phyloP scores from a whole-genome alignment of 2,113 vertebrate species.

The Gnathonemus echidnorhynchus region DNA sequence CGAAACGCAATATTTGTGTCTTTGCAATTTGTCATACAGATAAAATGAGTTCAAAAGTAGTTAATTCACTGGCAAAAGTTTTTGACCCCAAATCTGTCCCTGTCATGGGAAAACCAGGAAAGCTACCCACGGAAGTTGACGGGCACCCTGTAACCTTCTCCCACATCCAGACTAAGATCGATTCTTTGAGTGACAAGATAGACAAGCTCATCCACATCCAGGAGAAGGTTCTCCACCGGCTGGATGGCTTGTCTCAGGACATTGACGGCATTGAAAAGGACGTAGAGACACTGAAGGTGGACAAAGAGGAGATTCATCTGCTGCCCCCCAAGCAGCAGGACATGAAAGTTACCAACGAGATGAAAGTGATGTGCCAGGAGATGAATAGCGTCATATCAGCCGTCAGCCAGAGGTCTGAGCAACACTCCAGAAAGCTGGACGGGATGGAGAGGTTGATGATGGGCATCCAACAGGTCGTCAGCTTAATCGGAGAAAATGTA shows the following conservation, averaged over 20 bases:
- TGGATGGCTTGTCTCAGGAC: constrained; percentile 73
- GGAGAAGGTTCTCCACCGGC: constrained; percentile 69
- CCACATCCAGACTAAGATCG: constrained; percentile 67
- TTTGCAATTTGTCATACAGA: constrained; percentile 31
- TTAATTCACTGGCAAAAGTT: constrained; percentile 55
- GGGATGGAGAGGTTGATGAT: constrained; percentile 74
- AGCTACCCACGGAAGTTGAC: constrained; percentile 13
- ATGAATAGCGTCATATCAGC: constrained; percentile 70
- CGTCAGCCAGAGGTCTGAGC: constrained; percentile 70
- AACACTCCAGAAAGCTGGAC: constrained; percentile 74
- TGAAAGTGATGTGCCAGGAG: constrained; percentile 67
- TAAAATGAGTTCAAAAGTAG: constrained; percentile 54
- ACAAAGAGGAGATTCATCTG: constrained; percentile 58
- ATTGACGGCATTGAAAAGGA: constrained; percentile 67
- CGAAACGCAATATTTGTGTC: constrained; percentile 3
- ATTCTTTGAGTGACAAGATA: constrained; percentile 74
- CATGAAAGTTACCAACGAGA: constrained; percentile 42
- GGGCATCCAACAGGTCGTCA: constrained; percentile 72
- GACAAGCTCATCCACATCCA: constrained; percentile 72
- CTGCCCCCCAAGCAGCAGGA: constrained; percentile 23
- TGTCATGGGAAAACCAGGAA: constrained; percentile 30
- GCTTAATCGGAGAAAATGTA: constrained; percentile 71
- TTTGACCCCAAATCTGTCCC: constrained; percentile 39
- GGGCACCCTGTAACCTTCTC: constrained; percentile 36
- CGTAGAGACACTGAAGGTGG: constrained; percentile 63